A percentile compares a stretch with the other conserved stretches of the same genome.
Evolutionary conservation across 2,113 vertebrate species (phyloP).

Genomic region (Accipiter cooperii): DNA sequence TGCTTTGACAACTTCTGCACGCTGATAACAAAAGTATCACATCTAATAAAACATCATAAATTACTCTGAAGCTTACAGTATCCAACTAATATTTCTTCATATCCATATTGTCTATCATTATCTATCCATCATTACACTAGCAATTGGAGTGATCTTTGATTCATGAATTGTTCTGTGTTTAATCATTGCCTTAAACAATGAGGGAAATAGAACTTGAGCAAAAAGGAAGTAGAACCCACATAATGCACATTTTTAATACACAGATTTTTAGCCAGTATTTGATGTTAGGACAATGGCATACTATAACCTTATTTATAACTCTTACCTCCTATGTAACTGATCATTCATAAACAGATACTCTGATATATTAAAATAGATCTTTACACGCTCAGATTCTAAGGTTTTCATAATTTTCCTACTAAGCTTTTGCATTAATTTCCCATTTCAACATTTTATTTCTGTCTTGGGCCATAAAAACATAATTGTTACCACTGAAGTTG

Average conservation of each 20-base stretch:
- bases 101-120: background rate
- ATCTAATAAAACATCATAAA: background rate
- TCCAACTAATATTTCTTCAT: background rate
- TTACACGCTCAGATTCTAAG: background rate
- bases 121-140: background rate
- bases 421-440: conserved; percentile 41
- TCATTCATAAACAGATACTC: background rate
- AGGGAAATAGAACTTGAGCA: background rate
- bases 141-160: background rate
- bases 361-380: background rate
- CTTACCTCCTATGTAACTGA: background rate
- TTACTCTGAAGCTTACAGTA: background rate
- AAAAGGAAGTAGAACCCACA: background rate
- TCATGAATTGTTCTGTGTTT: background rate
- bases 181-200: background rate
- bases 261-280: background rate
- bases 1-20: background rate
- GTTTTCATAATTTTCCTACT: background rate
- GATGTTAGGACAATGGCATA: background rate
- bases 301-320: background rate
- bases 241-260: background rate
- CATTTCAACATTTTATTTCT: conserved; percentile 46
- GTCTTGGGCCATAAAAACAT: conserved; percentile 46
- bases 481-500: conserved; percentile 32
- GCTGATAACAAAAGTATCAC: background rate